These are phyloP conservation scores for Brachypteracias leptosomus DNA, from an alignment of 2,113 vertebrate genomes.

Conservation along the genomic window DNA sequence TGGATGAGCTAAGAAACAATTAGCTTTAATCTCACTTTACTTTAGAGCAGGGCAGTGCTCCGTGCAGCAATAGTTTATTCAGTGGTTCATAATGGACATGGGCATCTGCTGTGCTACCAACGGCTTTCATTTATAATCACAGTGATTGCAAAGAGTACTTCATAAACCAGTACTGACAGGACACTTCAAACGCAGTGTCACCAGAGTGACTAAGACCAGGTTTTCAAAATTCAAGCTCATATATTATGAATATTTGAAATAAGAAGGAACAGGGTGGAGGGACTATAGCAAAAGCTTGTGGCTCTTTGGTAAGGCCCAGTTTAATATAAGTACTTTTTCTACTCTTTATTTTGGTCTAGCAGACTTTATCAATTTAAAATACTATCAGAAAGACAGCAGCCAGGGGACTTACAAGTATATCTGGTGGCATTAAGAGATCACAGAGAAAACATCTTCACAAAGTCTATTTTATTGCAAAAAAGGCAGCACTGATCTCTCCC, in stretches of 20 bases:
- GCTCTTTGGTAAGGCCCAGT: not conserved
- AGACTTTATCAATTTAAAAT: not conserved
- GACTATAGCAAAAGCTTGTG: not conserved
- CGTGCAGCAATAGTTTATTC: not conserved
- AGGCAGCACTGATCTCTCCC: not conserved
- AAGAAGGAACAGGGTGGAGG: not conserved
- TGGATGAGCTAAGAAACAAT: not conserved
- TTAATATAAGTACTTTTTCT: not conserved
- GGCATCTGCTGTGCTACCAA: not conserved
- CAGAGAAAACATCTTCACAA: not conserved
- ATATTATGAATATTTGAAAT: not conserved
- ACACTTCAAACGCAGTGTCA: not conserved
- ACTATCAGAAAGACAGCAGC: not conserved
- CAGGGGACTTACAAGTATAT: not conserved
- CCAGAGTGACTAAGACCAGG: not conserved
- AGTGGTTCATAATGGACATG: not conserved
- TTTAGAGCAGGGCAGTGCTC: not conserved
- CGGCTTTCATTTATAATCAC: conserved; percentile 28
- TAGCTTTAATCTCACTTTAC: not conserved
- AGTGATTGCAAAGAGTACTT: conserved; percentile 11
- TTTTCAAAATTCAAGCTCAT: not conserved
- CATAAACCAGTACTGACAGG: not conserved
- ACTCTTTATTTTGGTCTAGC: not conserved
- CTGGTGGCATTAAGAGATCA: not conserved
- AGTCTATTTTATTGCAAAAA: not conserved